Evolutionary conservation across 2,113 vertebrate genomes (phyloP).

Genomic region (Bettongia penicillata): DNA sequence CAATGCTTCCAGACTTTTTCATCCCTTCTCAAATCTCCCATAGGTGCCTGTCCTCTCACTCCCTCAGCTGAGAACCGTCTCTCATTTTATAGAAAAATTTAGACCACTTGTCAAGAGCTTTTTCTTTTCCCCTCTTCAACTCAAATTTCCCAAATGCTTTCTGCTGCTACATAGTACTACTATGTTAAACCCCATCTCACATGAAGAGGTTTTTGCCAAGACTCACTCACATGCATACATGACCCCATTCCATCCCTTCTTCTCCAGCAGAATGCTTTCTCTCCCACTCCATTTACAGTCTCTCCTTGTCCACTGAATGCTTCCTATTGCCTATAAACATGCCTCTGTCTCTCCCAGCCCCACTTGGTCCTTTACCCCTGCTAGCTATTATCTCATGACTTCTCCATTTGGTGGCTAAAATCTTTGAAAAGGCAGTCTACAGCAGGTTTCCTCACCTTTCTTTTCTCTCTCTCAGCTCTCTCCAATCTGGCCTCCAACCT

Average conservation of each 20-base stretch:
- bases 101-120: background rate
- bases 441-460: background rate
- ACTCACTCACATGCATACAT: too few species aligned
- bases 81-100: background rate
- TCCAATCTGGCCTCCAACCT: background rate
- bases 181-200: background rate
- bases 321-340: background rate
- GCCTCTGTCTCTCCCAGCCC: background rate
- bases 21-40: background rate
- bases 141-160: background rate
- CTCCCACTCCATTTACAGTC: background rate
- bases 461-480: background rate
- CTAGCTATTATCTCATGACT: background rate
- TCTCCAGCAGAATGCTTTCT: background rate
- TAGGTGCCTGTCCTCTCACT: background rate
- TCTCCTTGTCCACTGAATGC: background rate
- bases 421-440: background rate
- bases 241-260: background rate
- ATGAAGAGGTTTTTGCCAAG: too few species aligned
- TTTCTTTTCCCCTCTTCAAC: background rate
- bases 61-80: background rate
- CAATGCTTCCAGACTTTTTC: background rate
- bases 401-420: background rate
- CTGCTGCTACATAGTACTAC: background rate
- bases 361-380: background rate